Conservation (phyloP, 2,113 vertebrate species). For the Sebastes schlegelii region DNA sequence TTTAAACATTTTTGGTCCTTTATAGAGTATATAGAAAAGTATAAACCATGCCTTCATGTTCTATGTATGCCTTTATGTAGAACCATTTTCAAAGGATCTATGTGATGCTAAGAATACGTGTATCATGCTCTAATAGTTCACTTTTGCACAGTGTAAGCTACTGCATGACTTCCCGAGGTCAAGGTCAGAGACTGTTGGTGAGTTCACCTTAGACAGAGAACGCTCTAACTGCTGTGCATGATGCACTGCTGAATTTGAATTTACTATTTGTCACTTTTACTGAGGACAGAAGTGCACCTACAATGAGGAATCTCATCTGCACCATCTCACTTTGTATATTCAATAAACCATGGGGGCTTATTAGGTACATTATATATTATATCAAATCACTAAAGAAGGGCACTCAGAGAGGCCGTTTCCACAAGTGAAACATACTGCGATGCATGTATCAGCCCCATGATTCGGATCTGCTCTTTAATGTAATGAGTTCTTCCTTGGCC, state of each 20-base stretch:
- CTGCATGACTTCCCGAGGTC: background rate
- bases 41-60: background rate
- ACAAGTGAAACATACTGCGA: no score
- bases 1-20: background rate
- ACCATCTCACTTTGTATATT: background rate
- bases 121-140: background rate
- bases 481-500: no score
- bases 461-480: no score
- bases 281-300: background rate
- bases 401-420: no score
- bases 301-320: background rate
- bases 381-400: background rate
- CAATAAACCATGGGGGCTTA: no score
- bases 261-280: background rate
- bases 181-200: background rate
- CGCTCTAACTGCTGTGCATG: background rate
- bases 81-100: background rate
- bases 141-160: background rate
- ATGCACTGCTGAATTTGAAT: background rate
- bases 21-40: background rate
- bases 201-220: background rate
- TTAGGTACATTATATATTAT: background rate
- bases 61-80: background rate
- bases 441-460: no score
- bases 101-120: background rate